Conservation (phyloP, 1,140 invertebrate genomes). For the Archegozetes longisetosus region DNA sequence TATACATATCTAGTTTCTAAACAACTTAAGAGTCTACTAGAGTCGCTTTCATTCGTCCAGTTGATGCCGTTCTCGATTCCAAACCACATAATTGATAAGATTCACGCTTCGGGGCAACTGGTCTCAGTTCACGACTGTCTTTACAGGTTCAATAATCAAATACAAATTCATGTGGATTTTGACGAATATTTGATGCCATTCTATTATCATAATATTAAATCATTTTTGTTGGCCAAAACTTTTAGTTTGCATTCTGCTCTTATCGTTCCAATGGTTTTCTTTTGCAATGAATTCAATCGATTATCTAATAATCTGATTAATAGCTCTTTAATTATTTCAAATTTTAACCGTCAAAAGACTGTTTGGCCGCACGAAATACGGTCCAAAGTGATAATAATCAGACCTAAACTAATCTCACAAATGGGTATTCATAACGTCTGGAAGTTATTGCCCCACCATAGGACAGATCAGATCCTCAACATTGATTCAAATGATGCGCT, state of each 20-base stretch:
- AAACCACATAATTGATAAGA: slow-evolving; percentile 54
- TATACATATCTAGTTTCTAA: slow-evolving; percentile 60
- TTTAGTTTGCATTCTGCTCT: neutral
- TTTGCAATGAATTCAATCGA: slow-evolving; percentile 10
- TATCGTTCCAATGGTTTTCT: neutral
- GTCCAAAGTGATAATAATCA: slow-evolving; percentile 8
- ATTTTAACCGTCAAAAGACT: neutral
- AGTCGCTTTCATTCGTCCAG: slow-evolving; percentile 43
- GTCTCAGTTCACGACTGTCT: slow-evolving; percentile 81
- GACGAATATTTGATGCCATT: slow-evolving; percentile 71
- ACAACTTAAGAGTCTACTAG: slow-evolving; percentile 49
- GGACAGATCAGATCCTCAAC: neutral
- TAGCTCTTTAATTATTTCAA: neutral
- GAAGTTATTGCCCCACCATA: neutral
- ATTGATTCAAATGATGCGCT: neutral
- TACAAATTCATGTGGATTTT: slow-evolving; percentile 62
- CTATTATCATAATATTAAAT: neutral
- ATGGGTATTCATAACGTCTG: slow-evolving; percentile 10
- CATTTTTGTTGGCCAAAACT: neutral
- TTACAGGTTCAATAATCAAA: slow-evolving; percentile 66
- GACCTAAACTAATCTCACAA: neutral
- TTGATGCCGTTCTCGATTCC: slow-evolving; percentile 60
- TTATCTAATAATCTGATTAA: neutral
- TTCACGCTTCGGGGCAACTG: slow-evolving; percentile 73
- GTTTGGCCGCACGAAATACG: slow-evolving; percentile 6